phyloP scores from a whole-genome alignment of 2,113 vertebrate genomes.

The Colaptes auratus region DNA sequence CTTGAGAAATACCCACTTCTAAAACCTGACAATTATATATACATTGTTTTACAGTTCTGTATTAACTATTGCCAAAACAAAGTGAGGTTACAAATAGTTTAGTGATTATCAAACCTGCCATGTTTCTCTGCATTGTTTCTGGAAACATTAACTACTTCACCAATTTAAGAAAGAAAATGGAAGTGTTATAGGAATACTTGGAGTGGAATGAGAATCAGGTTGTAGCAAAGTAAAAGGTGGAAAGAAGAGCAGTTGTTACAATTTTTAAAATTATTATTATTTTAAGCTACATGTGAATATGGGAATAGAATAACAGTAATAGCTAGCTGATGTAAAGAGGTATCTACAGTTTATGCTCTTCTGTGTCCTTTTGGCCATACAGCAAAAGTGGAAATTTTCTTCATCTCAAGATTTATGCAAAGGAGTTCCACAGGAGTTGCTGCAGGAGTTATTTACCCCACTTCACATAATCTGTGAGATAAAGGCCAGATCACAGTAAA shows the following conservation, averaged over 20 bases:
- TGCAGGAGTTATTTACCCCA: neutral
- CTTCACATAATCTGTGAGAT: neutral
- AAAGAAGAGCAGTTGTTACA: neutral
- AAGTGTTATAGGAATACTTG: neutral
- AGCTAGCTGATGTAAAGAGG: neutral
- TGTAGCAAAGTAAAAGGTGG: neutral
- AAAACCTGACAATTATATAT: neutral
- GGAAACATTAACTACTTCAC: too few species aligned
- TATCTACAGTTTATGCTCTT: neutral
- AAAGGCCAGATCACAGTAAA: neutral
- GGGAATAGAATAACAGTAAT: neutral
- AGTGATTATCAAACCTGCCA: neutral
- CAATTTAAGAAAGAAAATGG: too few species aligned
- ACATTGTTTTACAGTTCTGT: neutral
- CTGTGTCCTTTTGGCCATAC: accelerated
- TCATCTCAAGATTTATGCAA: neutral
- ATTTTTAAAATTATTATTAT: neutral
- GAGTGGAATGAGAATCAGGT: neutral
- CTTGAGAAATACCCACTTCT: neutral
- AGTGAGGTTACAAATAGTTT: neutral
- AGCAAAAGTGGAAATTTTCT: neutral
- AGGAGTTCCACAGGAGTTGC: neutral
- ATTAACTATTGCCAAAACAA: neutral
- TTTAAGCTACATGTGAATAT: neutral
- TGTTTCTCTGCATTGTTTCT: neutral